These are phyloP conservation scores for Galbula dea DNA, from an alignment of 2,113 vertebrate species.

Conservation along the genomic window DNA sequence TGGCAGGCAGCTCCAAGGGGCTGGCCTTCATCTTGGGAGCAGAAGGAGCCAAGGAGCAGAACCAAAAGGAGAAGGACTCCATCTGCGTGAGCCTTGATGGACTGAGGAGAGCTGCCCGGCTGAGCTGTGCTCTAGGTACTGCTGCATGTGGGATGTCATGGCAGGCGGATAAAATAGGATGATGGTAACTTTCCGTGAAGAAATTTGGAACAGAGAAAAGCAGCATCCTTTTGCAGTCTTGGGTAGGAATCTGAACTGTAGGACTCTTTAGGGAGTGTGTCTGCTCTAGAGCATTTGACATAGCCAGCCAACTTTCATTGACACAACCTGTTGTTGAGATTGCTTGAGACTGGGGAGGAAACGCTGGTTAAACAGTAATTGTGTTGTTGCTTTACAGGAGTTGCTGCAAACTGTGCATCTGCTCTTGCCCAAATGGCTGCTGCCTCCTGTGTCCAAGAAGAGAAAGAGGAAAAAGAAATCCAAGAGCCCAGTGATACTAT, in stretches of 20 bases:
- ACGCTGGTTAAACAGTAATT: background rate
- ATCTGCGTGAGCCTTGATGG: slow-evolving; percentile 95
- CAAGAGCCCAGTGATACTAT: slow-evolving; percentile 86
- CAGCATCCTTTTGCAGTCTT: background rate
- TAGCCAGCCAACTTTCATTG: background rate
- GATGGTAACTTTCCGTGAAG: background rate
- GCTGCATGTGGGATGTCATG: background rate
- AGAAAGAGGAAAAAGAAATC: slow-evolving; percentile 88
- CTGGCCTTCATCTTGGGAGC: slow-evolving; percentile 91
- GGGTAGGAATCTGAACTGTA: background rate
- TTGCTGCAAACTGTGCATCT: slow-evolving; percentile 95
- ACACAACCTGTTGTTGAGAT: background rate
- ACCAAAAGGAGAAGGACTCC: slow-evolving; percentile 90
- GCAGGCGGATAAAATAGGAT: background rate
- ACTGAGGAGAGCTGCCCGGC: slow-evolving; percentile 88
- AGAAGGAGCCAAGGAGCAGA: slow-evolving; percentile 91
- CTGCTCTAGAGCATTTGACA: background rate
- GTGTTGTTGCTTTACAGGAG: slow-evolving; percentile 76
- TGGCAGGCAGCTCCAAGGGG: slow-evolving; percentile 91
- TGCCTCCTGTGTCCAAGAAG: slow-evolving; percentile 96
- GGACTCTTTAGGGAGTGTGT: rapidly evolving
- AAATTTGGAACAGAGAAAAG: background rate
- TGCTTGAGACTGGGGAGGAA: background rate
- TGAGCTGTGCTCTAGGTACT: slow-evolving; percentile 92
- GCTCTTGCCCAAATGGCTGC: slow-evolving; percentile 97